These are phyloP conservation scores for Priapulus caudatus DNA, from an alignment of 2,888 invertebrate species.

Conservation along the genomic window DNA sequence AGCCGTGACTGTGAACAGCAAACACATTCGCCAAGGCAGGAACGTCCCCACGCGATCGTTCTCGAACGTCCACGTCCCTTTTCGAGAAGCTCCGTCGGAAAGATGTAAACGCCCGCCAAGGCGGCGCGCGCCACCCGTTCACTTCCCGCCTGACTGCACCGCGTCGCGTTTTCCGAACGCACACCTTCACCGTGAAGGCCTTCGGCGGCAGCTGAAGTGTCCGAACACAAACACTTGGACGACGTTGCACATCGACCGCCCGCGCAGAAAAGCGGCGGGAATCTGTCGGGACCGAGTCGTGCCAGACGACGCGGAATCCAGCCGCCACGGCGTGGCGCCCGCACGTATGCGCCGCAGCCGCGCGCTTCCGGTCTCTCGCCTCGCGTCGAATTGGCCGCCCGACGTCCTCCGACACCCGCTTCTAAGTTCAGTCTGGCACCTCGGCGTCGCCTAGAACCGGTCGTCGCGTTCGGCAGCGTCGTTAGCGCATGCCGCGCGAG, in stretches of 20 bases:
- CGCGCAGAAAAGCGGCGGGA: conserved; percentile 45
- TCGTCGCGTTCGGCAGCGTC: too few species aligned
- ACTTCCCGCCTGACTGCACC: conserved; percentile 12
- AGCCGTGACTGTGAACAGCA: too few species aligned
- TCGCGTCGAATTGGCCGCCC: neutral
- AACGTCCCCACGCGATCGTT: too few species aligned
- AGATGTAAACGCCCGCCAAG: too few species aligned
- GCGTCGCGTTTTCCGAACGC: conserved; percentile 25
- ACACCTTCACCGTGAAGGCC: conserved; percentile 46
- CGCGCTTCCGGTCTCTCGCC: neutral
- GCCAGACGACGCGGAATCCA: conserved; percentile 32
- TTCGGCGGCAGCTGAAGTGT: conserved; percentile 43
- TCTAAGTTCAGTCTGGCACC: too few species aligned
- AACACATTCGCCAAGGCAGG: too few species aligned
- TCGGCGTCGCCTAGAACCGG: neutral
- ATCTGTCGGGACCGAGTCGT: conserved; percentile 46
- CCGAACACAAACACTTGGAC: conserved; percentile 46
- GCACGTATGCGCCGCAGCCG: neutral
- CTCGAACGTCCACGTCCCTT: conserved; percentile 24
- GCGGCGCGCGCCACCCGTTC: neutral
- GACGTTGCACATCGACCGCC: conserved; percentile 44
- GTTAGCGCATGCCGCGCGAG: too few species aligned
- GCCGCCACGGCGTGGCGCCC: conserved; percentile 21
- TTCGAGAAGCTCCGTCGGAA: neutral
- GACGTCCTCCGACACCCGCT: neutral